phyloP scores from a whole-genome alignment of 1,140 invertebrate species.

The Conus betulinus region DNA sequence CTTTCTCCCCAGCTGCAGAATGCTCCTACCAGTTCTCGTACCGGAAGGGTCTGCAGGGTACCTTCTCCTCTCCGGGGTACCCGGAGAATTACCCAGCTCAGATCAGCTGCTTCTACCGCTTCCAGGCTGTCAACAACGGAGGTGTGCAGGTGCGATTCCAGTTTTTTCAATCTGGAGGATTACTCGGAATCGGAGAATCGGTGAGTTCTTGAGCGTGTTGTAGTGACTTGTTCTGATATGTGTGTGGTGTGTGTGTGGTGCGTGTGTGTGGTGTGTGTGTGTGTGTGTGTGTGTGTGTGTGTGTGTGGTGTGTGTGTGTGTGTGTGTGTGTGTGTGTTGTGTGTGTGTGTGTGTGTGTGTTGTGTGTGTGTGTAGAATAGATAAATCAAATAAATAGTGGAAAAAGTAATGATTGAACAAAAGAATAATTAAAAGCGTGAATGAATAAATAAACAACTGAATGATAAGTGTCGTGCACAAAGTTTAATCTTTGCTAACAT shows the following conservation, averaged over 20 bases:
- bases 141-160: slow-evolving; percentile 50
- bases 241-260: neutral
- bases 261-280: neutral
- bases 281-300: neutral
- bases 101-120: slow-evolving; percentile 43
- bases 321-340: neutral
- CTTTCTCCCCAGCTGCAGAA: neutral
- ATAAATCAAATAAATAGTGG: too few relatives aligned
- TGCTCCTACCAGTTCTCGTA: slow-evolving; percentile 39
- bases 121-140: slow-evolving; percentile 47
- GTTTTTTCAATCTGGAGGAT: slow-evolving; percentile 46
- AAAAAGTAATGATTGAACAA: too few relatives aligned
- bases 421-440: too few relatives aligned
- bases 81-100: slow-evolving; percentile 43
- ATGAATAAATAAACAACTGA: too few relatives aligned
- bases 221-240: too few relatives aligned
- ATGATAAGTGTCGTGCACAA: too few relatives aligned
- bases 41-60: slow-evolving; percentile 18
- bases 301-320: neutral
- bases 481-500: too few relatives aligned
- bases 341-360: too few relatives aligned
- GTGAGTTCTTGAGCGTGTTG: neutral
- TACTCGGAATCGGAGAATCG: neutral
- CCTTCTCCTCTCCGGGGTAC: slow-evolving; percentile 45
- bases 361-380: too few relatives aligned